Base-by-base conservation (phyloP, 1,140 invertebrate genomes). In the Trichoplusia ni region DNA sequence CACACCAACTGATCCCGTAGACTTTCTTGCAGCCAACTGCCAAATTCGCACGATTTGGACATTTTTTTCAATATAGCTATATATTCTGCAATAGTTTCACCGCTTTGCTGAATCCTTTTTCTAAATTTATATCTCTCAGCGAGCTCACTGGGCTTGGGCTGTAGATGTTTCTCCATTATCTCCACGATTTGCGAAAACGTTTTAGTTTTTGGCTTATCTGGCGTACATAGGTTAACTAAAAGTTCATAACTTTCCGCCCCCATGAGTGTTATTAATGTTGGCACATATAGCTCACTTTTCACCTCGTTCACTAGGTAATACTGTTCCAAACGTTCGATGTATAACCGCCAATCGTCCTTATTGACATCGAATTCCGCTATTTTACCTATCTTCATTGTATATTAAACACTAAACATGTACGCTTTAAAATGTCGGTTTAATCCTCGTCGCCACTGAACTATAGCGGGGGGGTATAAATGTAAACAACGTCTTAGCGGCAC, bases 1-100 rank as follows among this genome's bases (percentile, higher is more conserved):
- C 69, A 75, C 4, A 79, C 68, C 6, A 75, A 67, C 11, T 75
- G 70, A 29, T 75, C 68, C 0, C 73, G 42, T 4, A 75, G 29
- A 37, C 54, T 72, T 13, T 75, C 67, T 0, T 47, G n/a, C 21
- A 70, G 27, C n/a, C 53, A 11, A 1, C 11, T 33, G 7, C 21
- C 25, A 42, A 66, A 69, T 23, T 60, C 40, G 37, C 69, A 75
- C 16, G 38, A 11, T 33, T 60, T 65, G 7, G 67, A 62, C 47
- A 76, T 9, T 27, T 61, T 70, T 51, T 73, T 73, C 35, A 76
- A 33, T 6, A 27, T 61, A 6, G 60, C 29, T 0, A 62, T 31
- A 16, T 71, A 71, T 9, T 64, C 21, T 1, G 64, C 40, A n/a
- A 75, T 37, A 23, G 11, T 56, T 35, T 75, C 66, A 5, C 27